These are phyloP conservation scores for Xenopus petersii DNA, from an alignment of 2,797 vertebrate genomes.

Conservation along the genomic window DNA sequence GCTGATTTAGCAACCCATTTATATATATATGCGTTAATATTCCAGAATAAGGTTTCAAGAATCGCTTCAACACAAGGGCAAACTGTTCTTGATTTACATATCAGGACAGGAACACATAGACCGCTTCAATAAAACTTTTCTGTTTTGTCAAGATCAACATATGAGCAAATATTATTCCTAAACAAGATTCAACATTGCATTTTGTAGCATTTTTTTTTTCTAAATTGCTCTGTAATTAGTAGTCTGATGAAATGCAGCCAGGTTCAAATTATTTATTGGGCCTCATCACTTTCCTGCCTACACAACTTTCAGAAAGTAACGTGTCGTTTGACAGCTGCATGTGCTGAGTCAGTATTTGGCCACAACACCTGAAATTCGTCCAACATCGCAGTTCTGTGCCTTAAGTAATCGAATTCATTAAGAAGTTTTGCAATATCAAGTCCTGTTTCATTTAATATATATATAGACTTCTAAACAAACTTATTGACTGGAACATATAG, in stretches of 20 bases:
- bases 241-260: conserved; percentile 19
- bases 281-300: conserved; percentile 39
- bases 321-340: background rate
- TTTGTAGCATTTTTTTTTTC: background rate
- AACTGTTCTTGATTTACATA: too few relatives aligned
- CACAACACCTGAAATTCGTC: conserved; percentile 12
- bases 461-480: conserved; percentile 16
- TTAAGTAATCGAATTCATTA: conserved; percentile 34
- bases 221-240: conserved; percentile 24
- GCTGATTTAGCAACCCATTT: conserved; percentile 10
- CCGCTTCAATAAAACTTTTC: too few relatives aligned
- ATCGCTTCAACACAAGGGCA: background rate
- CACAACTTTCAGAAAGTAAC: conserved; percentile 9
- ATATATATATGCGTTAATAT: background rate
- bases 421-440: conserved; percentile 18
- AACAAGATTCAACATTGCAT: background rate
- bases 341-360: conserved; percentile 38
- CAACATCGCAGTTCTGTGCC: conserved; percentile 22
- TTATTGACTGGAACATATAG: conserved; percentile 13
- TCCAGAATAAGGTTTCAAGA: background rate
- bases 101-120: too few relatives aligned
- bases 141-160: too few relatives aligned
- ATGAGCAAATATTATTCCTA: too few relatives aligned
- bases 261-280: conserved; percentile 25
- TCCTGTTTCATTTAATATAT: conserved; percentile 25